phyloP scores from a whole-genome alignment of 2,113 vertebrate genomes.

The Sphyrna mokarran region DNA sequence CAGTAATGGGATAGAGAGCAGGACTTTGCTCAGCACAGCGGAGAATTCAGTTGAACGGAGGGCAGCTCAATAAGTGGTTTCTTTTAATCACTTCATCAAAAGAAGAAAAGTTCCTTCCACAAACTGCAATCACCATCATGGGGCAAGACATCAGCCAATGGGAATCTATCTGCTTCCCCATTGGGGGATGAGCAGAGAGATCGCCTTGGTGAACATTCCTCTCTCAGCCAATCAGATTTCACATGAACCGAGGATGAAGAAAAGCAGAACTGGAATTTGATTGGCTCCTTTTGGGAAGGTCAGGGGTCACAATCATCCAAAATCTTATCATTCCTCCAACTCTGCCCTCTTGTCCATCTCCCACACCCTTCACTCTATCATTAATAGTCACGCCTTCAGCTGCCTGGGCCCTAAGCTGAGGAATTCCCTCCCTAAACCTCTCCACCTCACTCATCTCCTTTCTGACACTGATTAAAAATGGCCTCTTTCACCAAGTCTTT shows the following conservation, averaged over 20 bases:
- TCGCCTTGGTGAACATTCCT: neutral
- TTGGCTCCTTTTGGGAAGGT: neutral
- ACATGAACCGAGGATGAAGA: neutral
- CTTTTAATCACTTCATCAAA: neutral
- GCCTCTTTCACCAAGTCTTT: neutral
- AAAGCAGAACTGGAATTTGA: neutral
- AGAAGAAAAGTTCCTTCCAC: neutral
- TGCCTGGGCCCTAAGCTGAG: neutral
- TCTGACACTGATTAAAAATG: neutral
- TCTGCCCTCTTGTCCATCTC: neutral
- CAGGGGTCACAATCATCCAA: neutral
- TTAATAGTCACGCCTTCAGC: neutral
- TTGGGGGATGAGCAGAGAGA: neutral
- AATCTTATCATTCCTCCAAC: neutral
- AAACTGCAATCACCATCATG: neutral
- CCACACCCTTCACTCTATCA: neutral
- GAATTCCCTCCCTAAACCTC: neutral
- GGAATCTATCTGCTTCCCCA: neutral
- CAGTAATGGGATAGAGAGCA: constrained; percentile 31
- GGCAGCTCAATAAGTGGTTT: neutral
- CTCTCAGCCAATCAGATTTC: neutral
- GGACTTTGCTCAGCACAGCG: neutral
- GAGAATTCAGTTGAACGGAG: neutral
- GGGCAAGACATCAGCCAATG: neutral
- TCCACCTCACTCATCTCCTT: neutral